phyloP scores from a whole-genome alignment of 1,140 invertebrate genomes.

The Hylyphantes graminicola region DNA sequence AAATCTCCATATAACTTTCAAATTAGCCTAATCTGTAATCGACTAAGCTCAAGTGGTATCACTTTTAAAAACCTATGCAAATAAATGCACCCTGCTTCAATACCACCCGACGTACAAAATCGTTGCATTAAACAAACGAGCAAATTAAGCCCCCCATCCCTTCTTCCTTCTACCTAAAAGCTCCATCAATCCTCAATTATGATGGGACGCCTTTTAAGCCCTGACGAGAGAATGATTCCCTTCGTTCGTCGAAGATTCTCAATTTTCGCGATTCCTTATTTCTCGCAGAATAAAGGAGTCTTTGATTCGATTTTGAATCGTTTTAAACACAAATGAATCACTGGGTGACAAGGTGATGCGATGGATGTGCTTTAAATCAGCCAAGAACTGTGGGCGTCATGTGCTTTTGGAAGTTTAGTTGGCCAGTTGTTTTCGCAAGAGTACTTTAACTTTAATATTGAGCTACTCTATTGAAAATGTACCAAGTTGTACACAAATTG shows the following conservation, averaged over 20 bases:
- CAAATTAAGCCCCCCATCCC: conserved; percentile 32
- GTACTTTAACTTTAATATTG: no score
- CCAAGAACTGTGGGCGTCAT: no score
- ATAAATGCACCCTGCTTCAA: conserved; percentile 27
- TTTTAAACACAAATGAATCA: conserved; percentile 51
- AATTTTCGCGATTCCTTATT: not conserved
- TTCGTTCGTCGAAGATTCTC: conserved; percentile 24
- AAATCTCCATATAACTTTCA: no score
- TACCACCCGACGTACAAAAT: conserved; percentile 24
- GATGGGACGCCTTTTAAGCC: conserved; percentile 48
- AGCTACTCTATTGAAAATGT: no score
- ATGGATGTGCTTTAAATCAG: no score
- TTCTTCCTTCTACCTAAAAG: conserved; percentile 34
- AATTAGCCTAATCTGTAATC: no score
- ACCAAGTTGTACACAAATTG: no score
- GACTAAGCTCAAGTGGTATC: not conserved
- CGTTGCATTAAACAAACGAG: conserved; percentile 48
- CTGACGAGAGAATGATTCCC: conserved; percentile 53
- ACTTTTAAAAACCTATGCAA: conserved; percentile 42
- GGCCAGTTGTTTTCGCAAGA: no score
- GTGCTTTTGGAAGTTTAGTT: no score
- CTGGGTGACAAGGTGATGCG: not conserved
- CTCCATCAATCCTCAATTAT: conserved; percentile 54
- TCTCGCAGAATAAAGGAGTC: not conserved
- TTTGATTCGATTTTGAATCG: conserved; percentile 52